Evolutionary conservation across 2,797 vertebrate genomes (phyloP), one percentile per base, ranked within the genome.

Genomic region (Xenopus petersii): DNA sequence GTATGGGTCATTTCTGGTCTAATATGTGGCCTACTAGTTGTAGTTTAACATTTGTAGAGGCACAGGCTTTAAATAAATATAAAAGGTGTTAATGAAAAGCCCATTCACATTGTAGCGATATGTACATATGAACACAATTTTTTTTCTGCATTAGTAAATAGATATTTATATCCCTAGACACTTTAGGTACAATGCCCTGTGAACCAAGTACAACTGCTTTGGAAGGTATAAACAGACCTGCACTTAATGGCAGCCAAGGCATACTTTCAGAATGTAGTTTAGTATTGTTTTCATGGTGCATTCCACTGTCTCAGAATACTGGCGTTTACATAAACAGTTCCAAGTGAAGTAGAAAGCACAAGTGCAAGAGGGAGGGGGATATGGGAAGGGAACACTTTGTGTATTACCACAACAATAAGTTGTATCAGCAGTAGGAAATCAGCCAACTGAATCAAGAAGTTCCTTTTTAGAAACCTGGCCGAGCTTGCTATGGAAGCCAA

Each of bases 371-470:
- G 71, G 60, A 64, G 67, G 71, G 62, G 61, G 64, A 24, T 17
- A 56, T 1, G 66, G 61, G 60, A 74, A 54, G 46, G 71, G 71
- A 79, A 74, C 77, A 70, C 77, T 84, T 86, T 85, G 74, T 67
- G 63, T 63, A 65, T 86, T 84, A 84, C 51, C 75, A 81, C 83
- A 87, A 83, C 71, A 86, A 85, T 84, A 73, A 76, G 80, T 82
- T 81, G 83, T 80, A 84, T 82, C 81, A 82, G 71, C 83, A 77
- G 71, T 76, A 71, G 77, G 75, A 79, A 71, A 83, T 87, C 79
- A 75, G 74, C 82, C 80, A 81, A 75, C 75, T 72, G 81, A 70
- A 68, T 77, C 63, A 67, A 74, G 65, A 75, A 79, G 66, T 69
- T 77, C 64, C 59, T 77, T 42, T 42, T 80, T 79, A 79, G 62